A percentile compares a stretch with the other conserved stretches of the same genome.
These are phyloP conservation scores for Priocnemis perturbator DNA, from an alignment of 2,888 invertebrate species.

Conservation along the genomic window DNA sequence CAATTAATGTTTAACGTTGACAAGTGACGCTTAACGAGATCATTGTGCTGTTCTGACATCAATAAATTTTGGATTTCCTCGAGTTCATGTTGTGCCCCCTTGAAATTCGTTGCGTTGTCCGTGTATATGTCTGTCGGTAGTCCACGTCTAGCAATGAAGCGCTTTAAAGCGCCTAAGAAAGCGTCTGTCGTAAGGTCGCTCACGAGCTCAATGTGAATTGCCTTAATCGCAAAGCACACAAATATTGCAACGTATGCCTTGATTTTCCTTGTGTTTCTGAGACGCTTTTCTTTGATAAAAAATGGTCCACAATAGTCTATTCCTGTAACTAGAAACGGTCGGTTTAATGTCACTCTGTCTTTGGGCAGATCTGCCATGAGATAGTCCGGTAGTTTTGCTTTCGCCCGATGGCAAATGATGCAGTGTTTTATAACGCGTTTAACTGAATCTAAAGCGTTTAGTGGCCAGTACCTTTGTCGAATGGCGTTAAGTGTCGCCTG, in stretches of 20 bases:
- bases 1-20: constrained; percentile 29
- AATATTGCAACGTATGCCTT: constrained; percentile 44
- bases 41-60: background rate
- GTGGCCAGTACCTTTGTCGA: constrained; percentile 34
- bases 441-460: constrained; percentile 29
- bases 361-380: constrained; percentile 59
- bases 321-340: background rate
- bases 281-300: constrained; percentile 33
- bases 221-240: constrained; percentile 41
- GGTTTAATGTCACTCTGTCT: constrained; percentile 29
- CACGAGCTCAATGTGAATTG: constrained; percentile 6
- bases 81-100: constrained; percentile 3
- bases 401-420: background rate
- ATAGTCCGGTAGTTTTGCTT: background rate
- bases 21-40: background rate
- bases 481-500: constrained; percentile 33
- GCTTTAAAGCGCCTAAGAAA: background rate
- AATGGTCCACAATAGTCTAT: constrained; percentile 58
- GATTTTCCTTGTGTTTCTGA: constrained; percentile 25
- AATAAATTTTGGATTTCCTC: background rate
- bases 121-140: background rate
- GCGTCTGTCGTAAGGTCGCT: constrained; percentile 4
- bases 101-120: constrained; percentile 13
- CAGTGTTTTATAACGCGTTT: constrained; percentile 29
- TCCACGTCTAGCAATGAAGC: constrained; percentile 6